phyloP scores from a whole-genome alignment of 2,113 vertebrate genomes.

The Tenrec ecaudatus region DNA sequence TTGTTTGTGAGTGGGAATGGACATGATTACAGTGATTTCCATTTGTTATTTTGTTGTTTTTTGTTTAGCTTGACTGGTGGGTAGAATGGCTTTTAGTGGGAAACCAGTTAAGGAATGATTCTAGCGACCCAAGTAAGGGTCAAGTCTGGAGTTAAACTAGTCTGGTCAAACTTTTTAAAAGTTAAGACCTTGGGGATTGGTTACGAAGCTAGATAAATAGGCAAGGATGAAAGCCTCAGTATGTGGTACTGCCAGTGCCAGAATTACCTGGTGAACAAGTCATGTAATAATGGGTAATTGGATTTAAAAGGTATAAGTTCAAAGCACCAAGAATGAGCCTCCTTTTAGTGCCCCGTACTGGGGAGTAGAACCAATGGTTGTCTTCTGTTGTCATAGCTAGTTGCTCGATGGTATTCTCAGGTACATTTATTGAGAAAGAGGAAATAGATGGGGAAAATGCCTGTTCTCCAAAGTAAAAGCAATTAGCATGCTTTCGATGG shows the following conservation, averaged over 20 bases:
- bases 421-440: neutral
- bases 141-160: neutral
- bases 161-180: fast-evolving
- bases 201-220: neutral
- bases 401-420: neutral
- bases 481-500: too few species aligned
- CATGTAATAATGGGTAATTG: neutral
- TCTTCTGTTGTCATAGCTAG: fast-evolving
- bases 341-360: neutral
- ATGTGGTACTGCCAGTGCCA: fast-evolving
- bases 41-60: too few species aligned
- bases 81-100: neutral
- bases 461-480: neutral
- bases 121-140: too few species aligned
- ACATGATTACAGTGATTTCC: too few species aligned
- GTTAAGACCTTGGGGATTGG: neutral
- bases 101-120: neutral
- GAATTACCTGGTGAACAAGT: neutral
- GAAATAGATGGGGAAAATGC: too few species aligned
- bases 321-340: neutral
- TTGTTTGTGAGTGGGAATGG: too few species aligned
- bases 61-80: neutral
- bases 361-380: neutral
- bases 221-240: neutral
- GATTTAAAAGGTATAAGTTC: neutral